Conservation (phyloP, 2,888 invertebrate genomes). For the Linyphia triangularis region DNA sequence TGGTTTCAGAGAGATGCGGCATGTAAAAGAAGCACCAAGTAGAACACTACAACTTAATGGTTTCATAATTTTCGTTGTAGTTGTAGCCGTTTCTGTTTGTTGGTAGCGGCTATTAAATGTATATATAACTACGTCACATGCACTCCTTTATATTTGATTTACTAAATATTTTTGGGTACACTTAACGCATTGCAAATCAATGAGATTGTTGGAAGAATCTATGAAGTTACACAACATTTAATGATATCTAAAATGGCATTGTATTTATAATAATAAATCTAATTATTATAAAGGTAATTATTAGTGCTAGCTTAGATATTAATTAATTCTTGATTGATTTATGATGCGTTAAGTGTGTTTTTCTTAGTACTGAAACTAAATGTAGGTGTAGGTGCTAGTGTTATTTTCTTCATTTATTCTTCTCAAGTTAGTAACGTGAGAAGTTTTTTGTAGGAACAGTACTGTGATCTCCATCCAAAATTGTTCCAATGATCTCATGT, state of each 20-base stretch:
- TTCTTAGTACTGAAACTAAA: background rate
- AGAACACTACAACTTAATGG: background rate
- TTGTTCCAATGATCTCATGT: conserved; percentile 22
- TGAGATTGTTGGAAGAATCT: background rate
- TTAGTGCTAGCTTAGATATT: background rate
- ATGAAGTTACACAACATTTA: background rate
- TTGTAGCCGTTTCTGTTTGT: background rate
- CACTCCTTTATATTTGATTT: background rate
- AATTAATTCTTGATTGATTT: background rate
- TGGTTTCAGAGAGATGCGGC: background rate
- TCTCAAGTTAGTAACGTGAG: conserved; percentile 6
- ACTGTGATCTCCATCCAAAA: conserved; percentile 30
- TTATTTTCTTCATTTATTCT: background rate
- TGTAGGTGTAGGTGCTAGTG: conserved; percentile 10
- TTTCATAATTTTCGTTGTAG: no score
- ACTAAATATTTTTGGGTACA: background rate
- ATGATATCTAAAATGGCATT: no score
- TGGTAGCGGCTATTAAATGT: background rate
- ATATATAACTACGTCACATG: background rate
- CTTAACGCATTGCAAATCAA: background rate
- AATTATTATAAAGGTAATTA: background rate
- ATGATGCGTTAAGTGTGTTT: background rate
- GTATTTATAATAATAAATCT: background rate
- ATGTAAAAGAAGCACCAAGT: background rate
- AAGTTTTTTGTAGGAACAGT: background rate